A percentile compares a stretch with the other conserved stretches of the same genome.
These are phyloP conservation scores for Rhogogaster chlorosoma DNA, from an alignment of 2,888 invertebrate species.

Conservation along the genomic window DNA sequence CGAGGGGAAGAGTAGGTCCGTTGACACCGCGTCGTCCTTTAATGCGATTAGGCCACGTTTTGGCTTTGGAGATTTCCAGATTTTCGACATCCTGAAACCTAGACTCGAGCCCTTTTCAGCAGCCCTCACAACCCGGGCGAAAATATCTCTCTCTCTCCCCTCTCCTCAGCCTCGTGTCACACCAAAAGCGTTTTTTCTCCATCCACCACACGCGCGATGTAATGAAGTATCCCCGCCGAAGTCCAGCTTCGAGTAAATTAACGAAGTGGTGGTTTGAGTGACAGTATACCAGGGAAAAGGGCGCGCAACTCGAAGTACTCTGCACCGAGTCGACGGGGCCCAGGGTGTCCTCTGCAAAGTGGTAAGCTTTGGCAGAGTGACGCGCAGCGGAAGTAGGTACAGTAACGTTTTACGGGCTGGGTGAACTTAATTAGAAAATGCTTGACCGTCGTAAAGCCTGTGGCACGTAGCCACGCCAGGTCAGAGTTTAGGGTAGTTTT, in stretches of 20 bases:
- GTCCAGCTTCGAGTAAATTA: slow-evolving; percentile 3
- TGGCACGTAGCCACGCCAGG: slow-evolving; percentile 39
- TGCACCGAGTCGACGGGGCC: neutral
- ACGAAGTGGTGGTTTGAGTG: slow-evolving; percentile 30
- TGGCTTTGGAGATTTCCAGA: slow-evolving; percentile 56
- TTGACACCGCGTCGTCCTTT: slow-evolving; percentile 62
- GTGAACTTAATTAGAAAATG: slow-evolving; percentile 73
- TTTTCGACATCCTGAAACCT: slow-evolving; percentile 54
- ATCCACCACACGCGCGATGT: neutral
- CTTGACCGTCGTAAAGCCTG: slow-evolving; percentile 70
- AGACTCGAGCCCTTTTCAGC: neutral
- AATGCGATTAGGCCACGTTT: slow-evolving; percentile 67
- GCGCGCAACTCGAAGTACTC: slow-evolving; percentile 10
- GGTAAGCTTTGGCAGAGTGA: slow-evolving; percentile 60
- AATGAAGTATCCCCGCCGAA: neutral
- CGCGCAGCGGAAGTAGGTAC: slow-evolving; percentile 36
- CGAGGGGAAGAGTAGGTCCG: slow-evolving; percentile 56
- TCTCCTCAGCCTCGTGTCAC: neutral
- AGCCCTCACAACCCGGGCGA: neutral
- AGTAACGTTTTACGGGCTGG: slow-evolving; percentile 68
- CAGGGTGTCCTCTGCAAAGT: slow-evolving; percentile 50
- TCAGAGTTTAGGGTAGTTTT: neutral
- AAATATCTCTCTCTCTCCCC: neutral
- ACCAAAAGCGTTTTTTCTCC: neutral
- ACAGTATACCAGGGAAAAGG: slow-evolving; percentile 1